These are phyloP conservation scores for Labroides dimidiatus DNA, from an alignment of 2,797 vertebrate genomes.

Conservation along the genomic window DNA sequence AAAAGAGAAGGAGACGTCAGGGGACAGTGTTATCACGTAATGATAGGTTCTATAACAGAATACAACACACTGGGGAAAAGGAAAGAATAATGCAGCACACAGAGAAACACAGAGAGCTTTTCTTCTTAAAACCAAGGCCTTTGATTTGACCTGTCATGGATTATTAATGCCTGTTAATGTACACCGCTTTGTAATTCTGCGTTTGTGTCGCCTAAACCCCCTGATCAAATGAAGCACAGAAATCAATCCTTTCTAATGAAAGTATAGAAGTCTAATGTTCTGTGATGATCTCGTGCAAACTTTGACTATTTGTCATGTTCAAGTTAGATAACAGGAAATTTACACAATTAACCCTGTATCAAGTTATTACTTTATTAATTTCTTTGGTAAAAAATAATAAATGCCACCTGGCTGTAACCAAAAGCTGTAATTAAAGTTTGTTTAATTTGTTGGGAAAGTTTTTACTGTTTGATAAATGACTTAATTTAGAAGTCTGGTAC, in stretches of 20 bases:
- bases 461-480: too few relatives aligned
- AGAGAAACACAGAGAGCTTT: constrained; percentile 65
- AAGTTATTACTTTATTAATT: too few relatives aligned
- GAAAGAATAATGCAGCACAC: constrained; percentile 58
- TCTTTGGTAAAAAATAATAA: too few relatives aligned
- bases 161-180: constrained; percentile 81
- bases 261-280: background rate
- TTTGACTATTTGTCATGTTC: too few relatives aligned
- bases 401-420: too few relatives aligned
- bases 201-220: constrained; percentile 58
- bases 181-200: constrained; percentile 66
- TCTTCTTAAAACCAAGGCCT: constrained; percentile 66
- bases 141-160: constrained; percentile 73
- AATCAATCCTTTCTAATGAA: constrained; percentile 30
- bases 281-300: too few relatives aligned
- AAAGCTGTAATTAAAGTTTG: too few relatives aligned
- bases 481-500: too few relatives aligned
- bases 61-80: constrained; percentile 55
- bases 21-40: constrained; percentile 49
- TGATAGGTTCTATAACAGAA: constrained; percentile 59
- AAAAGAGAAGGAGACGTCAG: constrained; percentile 62
- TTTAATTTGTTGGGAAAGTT: too few relatives aligned
- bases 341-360: too few relatives aligned
- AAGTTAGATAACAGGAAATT: too few relatives aligned
- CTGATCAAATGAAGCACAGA: constrained; percentile 30